These are phyloP conservation scores for human (Homo sapiens) DNA, from an alignment of 2,113 vertebrate genomes.

Conservation along the genomic window GRCh38 chr4:79408001-79408500, in stretches of 20 bases:
- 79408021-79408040: slow-evolving; percentile 94
- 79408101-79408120: slow-evolving; percentile 93
- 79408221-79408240: not conserved
- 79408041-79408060: slow-evolving; percentile 97
- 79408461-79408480: not conserved
- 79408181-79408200: slow-evolving; percentile 90
- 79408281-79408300: not conserved
- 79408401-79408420: too few relatives aligned
- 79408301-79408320: not conserved
- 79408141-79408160: slow-evolving; percentile 94
- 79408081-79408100: slow-evolving; percentile 92
- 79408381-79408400: not conserved
- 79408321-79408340: rapidly evolving
- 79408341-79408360: rapidly evolving
- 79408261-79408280: too few relatives aligned
- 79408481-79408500: not conserved
- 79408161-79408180: slow-evolving; percentile 89
- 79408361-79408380: rapidly evolving
- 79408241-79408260: not conserved
- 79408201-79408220: not conserved
- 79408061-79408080: slow-evolving; percentile 93
- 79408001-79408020: slow-evolving; percentile 94
- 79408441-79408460: not conserved
- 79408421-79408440: not conserved
- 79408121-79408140: slow-evolving; percentile 94